phyloP scores from a whole-genome alignment of 30 jellyfish, hydroid and myxozoan species.

The Rhopilema esculentum region DNA sequence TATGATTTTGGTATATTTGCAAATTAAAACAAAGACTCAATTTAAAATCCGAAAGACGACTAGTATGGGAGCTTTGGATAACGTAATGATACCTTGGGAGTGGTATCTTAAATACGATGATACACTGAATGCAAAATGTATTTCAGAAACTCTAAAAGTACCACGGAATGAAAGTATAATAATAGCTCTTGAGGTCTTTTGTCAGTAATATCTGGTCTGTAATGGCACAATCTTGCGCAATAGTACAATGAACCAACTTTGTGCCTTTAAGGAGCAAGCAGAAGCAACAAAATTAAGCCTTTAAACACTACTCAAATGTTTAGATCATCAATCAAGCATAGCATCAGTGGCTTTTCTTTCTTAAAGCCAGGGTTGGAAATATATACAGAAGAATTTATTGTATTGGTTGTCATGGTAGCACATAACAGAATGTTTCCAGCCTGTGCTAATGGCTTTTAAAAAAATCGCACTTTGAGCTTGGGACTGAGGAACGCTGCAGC shows the following conservation, averaged over 20 bases:
- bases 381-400: background rate
- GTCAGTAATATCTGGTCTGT: constrained; percentile 21
- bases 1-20: background rate
- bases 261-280: constrained; percentile 47
- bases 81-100: background rate
- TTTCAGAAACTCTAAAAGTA: background rate
- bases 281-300: constrained; percentile 22
- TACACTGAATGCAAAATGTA: background rate
- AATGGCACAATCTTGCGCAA: constrained; percentile 31
- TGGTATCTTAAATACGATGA: background rate
- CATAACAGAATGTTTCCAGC: background rate
- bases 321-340: background rate
- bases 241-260: constrained; percentile 23
- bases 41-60: background rate
- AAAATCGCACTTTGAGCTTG: too few relatives aligned
- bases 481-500: too few relatives aligned
- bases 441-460: too few relatives aligned
- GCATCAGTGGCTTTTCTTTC: background rate
- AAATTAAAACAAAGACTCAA: too few relatives aligned
- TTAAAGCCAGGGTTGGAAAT: background rate
- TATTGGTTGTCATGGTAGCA: too few relatives aligned
- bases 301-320: background rate
- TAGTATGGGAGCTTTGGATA: background rate
- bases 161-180: background rate
- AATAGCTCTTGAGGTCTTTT: constrained; percentile 29